Evolutionary conservation across 2,888 invertebrate species (phyloP).

Genomic region (Sesia bembeciformis): DNA sequence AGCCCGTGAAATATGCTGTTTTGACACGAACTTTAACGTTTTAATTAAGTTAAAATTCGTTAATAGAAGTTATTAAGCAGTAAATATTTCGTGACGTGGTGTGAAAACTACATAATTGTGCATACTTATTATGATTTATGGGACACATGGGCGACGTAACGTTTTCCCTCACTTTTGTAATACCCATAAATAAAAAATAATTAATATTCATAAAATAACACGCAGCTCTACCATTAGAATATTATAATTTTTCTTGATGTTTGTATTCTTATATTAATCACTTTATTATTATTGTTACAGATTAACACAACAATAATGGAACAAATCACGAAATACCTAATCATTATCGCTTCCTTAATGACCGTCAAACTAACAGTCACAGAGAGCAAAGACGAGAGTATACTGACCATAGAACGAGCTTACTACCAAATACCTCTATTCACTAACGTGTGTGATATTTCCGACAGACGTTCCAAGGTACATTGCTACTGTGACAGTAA

Average conservation of each 20-base stretch:
- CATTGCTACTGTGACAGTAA: constrained; percentile 68
- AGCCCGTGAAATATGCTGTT: constrained; percentile 27
- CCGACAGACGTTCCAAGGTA: constrained; percentile 58
- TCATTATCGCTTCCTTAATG: constrained; percentile 57
- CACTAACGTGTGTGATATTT: constrained; percentile 62
- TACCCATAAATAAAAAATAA: too few species aligned
- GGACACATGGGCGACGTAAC: too few species aligned
- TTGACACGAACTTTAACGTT: constrained; percentile 6
- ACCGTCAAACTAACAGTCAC: constrained; percentile 51
- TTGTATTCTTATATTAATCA: too few species aligned
- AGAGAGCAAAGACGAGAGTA: constrained; percentile 52
- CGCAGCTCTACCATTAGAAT: too few species aligned
- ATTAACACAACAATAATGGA: constrained; percentile 34
- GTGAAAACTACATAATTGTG: neutral
- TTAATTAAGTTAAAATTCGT: constrained; percentile 35
- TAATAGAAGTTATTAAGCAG: constrained; percentile 21
- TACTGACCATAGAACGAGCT: constrained; percentile 42
- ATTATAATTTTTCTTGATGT: too few species aligned
- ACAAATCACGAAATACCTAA: constrained; percentile 47
- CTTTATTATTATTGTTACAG: constrained; percentile 34
- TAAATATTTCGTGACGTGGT: constrained; percentile 21
- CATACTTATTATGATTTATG: too few species aligned
- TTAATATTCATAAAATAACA: too few species aligned
- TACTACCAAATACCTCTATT: constrained; percentile 50
- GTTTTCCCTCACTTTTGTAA: too few species aligned